A percentile compares a stretch with the other conserved stretches of the same genome.
Conservation (phyloP, 2,888 invertebrate species). For the Augiades crinisus region DNA sequence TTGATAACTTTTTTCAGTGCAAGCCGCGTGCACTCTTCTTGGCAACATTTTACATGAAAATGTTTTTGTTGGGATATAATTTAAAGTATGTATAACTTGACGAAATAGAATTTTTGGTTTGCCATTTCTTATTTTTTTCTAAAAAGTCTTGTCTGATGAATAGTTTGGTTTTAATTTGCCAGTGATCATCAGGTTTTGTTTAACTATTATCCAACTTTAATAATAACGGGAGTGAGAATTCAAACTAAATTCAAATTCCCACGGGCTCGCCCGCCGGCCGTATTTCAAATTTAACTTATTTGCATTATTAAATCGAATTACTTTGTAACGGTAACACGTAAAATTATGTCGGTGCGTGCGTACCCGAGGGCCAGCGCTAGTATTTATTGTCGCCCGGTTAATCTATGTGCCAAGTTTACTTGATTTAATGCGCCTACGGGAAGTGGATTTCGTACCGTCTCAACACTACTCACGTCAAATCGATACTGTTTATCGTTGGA, state of each 20-base stretch:
- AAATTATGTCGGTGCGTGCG: constrained; percentile 23
- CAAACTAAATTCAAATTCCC: constrained; percentile 1
- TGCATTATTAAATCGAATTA: constrained; percentile 26
- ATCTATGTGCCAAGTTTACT: constrained; percentile 26
- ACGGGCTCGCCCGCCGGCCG: background rate
- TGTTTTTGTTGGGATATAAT: too few species aligned
- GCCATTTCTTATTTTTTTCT: too few species aligned
- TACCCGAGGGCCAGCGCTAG: constrained; percentile 17
- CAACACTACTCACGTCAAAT: constrained; percentile 24
- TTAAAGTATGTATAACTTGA: too few species aligned
- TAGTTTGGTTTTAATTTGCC: too few species aligned
- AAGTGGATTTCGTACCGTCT: constrained; percentile 21
- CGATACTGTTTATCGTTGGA: constrained; percentile 19
- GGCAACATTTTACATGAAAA: too few species aligned
- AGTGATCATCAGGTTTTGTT: too few species aligned
- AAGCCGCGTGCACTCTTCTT: too few species aligned
- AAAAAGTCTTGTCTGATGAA: too few species aligned
- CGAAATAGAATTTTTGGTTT: too few species aligned
- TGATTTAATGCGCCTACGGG: constrained; percentile 24
- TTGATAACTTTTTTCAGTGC: too few species aligned
- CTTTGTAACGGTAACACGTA: constrained; percentile 20
- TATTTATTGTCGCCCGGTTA: constrained; percentile 24
- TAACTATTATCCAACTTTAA: too few species aligned
- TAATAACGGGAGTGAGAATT: too few species aligned
- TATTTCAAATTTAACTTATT: constrained; percentile 21